Percentiles rank a stretch among this genome's conserved stretches.
phyloP scores from a whole-genome alignment of 2,113 vertebrate genomes.

The Eublepharis macularius region DNA sequence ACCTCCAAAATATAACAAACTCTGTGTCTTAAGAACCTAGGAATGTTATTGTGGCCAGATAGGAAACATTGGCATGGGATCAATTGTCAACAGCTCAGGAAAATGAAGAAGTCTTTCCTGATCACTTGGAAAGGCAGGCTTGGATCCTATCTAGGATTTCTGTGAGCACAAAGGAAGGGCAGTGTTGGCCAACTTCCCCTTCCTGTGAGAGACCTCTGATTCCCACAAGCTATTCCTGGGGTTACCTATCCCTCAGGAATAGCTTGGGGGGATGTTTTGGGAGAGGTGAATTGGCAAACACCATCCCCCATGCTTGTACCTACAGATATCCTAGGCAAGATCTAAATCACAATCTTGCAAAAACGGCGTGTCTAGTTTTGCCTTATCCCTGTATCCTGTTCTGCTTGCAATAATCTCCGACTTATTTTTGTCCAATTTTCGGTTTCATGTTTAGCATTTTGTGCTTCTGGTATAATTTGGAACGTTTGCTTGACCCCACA shows the following conservation, averaged over 20 bases:
- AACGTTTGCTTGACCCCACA: not conserved
- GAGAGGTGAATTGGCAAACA: too few relatives aligned
- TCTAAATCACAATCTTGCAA: not conserved
- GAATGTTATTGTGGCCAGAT: not conserved
- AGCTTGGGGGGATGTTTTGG: too few relatives aligned
- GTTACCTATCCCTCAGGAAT: too few relatives aligned
- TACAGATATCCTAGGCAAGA: too few relatives aligned
- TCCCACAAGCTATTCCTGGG: too few relatives aligned
- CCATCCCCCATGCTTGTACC: too few relatives aligned
- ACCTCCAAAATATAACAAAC: not conserved
- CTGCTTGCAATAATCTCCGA: not conserved
- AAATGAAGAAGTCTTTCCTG: not conserved
- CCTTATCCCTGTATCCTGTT: not conserved
- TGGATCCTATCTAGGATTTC: not conserved
- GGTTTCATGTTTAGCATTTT: not conserved
- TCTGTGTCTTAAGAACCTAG: not conserved
- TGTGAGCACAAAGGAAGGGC: too few relatives aligned
- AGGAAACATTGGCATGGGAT: not conserved
- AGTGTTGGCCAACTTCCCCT: too few relatives aligned
- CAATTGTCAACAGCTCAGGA: not conserved
- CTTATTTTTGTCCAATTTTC: not conserved
- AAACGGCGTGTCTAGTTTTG: not conserved
- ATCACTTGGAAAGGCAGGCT: not conserved
- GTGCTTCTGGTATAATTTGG: not conserved
- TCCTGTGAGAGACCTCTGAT: too few relatives aligned